Evolutionary conservation across 2,888 invertebrate genomes (phyloP).

Genomic region (Dendrolimus pini): DNA sequence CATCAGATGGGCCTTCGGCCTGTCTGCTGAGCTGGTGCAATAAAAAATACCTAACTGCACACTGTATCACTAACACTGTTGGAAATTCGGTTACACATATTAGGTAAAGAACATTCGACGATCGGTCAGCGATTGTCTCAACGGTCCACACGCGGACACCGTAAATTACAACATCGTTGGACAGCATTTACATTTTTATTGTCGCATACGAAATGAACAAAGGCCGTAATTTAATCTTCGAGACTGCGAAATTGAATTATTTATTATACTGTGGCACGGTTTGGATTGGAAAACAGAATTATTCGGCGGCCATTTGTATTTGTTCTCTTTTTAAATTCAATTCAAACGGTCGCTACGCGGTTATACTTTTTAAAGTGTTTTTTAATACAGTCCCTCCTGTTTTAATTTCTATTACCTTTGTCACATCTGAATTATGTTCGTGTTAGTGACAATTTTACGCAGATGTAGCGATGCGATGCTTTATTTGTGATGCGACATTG

Average conservation of each 20-base stretch:
- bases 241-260: conserved; percentile 68
- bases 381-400: neutral
- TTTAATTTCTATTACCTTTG: neutral
- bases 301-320: conserved; percentile 41
- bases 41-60: no score
- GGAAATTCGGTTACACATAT: no score
- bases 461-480: no score
- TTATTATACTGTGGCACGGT: conserved; percentile 46
- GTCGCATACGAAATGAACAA: conserved; percentile 59
- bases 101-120: neutral
- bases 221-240: conserved; percentile 60
- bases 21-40: no score
- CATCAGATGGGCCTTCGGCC: no score
- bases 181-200: conserved; percentile 70
- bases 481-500: no score
- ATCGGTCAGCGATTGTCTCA: conserved; percentile 24
- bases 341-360: conserved; percentile 28
- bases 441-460: no score
- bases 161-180: conserved; percentile 64
- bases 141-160: conserved; percentile 17
- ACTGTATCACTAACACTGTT: no score
- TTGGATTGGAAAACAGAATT: conserved; percentile 58
- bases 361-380: neutral
- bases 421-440: no score
- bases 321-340: conserved; percentile 18